A percentile compares a stretch with the other conserved stretches of the same genome.
Conservation (phyloP, 2,113 vertebrate species). For the Pavo muticus region DNA sequence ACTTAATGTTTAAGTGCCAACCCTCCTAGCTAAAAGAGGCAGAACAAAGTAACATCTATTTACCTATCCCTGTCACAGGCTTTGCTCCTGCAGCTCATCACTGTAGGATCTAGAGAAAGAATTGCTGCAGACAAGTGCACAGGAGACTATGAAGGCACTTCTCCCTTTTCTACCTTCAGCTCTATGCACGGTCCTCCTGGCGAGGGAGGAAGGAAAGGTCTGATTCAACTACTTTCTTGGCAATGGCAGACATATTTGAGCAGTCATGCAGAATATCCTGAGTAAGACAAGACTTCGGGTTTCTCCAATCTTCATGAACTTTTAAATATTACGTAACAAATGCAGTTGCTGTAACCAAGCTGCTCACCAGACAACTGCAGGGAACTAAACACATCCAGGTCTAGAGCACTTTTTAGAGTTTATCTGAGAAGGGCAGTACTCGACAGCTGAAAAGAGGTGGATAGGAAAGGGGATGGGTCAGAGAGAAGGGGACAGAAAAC, state of each 20-base stretch:
- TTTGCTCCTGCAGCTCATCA: neutral
- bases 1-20: neutral
- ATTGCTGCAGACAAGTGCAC: neutral
- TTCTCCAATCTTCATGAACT: neutral
- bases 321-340: neutral
- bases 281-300: neutral
- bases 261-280: neutral
- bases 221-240: neutral
- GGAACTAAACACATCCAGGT: neutral
- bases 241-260: neutral
- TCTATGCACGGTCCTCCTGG: neutral
- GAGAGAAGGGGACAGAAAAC: neutral
- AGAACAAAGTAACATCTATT: conserved; percentile 1
- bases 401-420: neutral
- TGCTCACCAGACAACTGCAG: neutral
- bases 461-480: neutral
- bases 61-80: neutral
- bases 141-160: neutral
- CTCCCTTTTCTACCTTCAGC: neutral
- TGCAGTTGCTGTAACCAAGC: neutral
- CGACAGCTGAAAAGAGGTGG: neutral
- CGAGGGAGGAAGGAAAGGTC: neutral
- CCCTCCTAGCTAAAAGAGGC: neutral
- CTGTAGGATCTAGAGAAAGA: neutral
- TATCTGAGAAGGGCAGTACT: neutral